phyloP scores from a whole-genome alignment of 2,797 vertebrate genomes.

The Pangasius sanitwongsei region DNA sequence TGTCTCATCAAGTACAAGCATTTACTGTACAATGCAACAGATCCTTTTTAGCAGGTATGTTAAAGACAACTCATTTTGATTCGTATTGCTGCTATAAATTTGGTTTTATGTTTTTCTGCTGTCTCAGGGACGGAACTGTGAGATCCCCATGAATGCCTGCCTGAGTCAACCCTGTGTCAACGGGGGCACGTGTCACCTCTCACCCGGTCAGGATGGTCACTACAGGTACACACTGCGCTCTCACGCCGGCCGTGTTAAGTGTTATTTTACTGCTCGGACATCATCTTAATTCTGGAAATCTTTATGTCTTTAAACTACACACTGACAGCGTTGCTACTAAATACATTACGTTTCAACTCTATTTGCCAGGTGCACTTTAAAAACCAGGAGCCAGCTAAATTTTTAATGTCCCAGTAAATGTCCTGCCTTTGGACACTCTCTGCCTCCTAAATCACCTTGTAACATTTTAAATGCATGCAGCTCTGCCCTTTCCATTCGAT shows the following conservation, averaged over 20 bases:
- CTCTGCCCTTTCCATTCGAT: conserved; percentile 51
- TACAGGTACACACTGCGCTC: conserved; percentile 81
- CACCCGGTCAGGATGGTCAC: conserved; percentile 80
- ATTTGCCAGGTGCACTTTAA: conserved; percentile 36
- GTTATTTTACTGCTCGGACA: background rate
- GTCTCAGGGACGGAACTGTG: conserved; percentile 88
- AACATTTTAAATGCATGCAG: conserved; percentile 48
- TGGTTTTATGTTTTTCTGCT: background rate
- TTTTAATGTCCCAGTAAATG: conserved; percentile 44
- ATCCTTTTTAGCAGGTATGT: background rate
- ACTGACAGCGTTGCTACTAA: conserved; percentile 9
- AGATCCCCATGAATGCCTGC: conserved; percentile 89
- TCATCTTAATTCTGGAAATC: background rate
- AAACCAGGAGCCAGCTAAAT: conserved; percentile 34
- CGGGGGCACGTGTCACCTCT: conserved; percentile 91
- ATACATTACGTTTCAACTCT: conserved; percentile 18
- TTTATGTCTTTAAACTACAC: background rate
- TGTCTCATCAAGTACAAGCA: background rate
- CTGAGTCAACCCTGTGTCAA: conserved; percentile 90
- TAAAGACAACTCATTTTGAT: background rate
- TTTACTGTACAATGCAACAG: background rate
- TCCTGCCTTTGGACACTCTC: conserved; percentile 29
- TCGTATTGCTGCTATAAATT: background rate
- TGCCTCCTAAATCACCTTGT: conserved; percentile 49
- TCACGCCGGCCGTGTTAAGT: no score